These are phyloP conservation scores for Suncus etruscus DNA, from an alignment of 2,113 vertebrate genomes.

Conservation along the genomic window DNA sequence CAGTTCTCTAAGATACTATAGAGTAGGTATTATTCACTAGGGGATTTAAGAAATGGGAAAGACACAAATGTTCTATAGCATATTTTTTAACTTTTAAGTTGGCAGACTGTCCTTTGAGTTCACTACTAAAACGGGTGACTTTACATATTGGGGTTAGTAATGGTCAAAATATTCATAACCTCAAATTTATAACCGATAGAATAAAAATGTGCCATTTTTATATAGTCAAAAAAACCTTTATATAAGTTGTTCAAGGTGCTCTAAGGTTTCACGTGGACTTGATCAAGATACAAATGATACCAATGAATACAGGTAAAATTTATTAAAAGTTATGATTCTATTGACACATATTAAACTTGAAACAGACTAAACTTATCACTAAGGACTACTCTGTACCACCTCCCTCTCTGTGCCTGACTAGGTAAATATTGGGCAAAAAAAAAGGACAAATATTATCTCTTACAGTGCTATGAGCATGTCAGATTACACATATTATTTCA, in stretches of 20 bases:
- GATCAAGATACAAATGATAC: conserved; percentile 37
- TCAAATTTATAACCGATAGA: conserved; percentile 10
- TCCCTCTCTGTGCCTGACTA: neutral
- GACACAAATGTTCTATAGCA: conserved; percentile 30
- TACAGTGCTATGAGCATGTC: conserved; percentile 41
- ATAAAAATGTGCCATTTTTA: conserved; percentile 8
- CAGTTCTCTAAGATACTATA: neutral
- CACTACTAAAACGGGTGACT: conserved; percentile 33
- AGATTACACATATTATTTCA: conserved; percentile 55
- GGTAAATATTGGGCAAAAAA: conserved; percentile 33
- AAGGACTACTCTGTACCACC: conserved; percentile 26
- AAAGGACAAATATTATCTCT: conserved; percentile 52
- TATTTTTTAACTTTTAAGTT: conserved; percentile 40
- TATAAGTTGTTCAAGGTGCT: conserved; percentile 36
- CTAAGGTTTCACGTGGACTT: conserved; percentile 18
- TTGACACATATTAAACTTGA: conserved; percentile 9
- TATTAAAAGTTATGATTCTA: conserved; percentile 47
- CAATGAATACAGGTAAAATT: conserved; percentile 30
- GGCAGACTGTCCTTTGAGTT: conserved; percentile 6
- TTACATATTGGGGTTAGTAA: conserved; percentile 51
- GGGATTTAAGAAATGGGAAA: conserved; percentile 40
- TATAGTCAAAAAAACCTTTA: conserved; percentile 17
- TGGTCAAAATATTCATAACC: conserved; percentile 38
- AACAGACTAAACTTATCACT: conserved; percentile 37
- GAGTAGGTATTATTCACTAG: neutral